Base-by-base conservation (phyloP, 2,888 invertebrate species). In the Diaperis boleti region DNA sequence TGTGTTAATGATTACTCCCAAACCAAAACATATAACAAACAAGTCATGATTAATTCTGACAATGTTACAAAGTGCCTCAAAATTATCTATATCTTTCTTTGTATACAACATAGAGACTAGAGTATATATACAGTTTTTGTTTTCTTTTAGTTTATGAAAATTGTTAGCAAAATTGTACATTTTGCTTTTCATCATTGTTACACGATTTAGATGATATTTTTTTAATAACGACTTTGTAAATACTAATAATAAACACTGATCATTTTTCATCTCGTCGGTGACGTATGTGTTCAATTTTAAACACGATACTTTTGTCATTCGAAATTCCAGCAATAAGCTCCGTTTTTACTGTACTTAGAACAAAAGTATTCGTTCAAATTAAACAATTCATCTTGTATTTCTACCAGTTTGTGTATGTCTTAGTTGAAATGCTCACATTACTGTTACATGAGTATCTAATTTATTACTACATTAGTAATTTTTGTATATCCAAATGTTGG, bases 1-100 rank as follows among this genome's bases (percentile, higher is more conserved):
- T 2, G 74, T 74, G 49, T 59, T 80, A 61, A 64, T 76, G 62
- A 78, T 79, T 64, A 78, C 77, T 11, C 72, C 72, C 1, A 78
- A 77, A 59, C 44, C 67, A 61, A 63, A 55, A 52, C 61, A 68
- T 37, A 45, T 66, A 37, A 74, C 49, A 35, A 49, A 66, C 61
- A 77, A 76, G 67, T 79, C 78, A 74, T 79, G 79, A 79, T 79
- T 73, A 70, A 69, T 72, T 73, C 66, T 74, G 72, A 76, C 72
- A 69, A 74, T 75, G 69, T 64, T 71, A 72, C 69, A 70, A 75
- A 76, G 75, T 76, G 76, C 75, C 75, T 76, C 62, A 42, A 64
- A 33, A 54, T 63, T 54, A 39, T 60, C 59, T 37, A 50, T 62
- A 49, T 57, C 44, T 55, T 60, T 15, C 20, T 35, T 44, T 47